Evolutionary conservation across 1,140 invertebrate species (phyloP), one percentile per base, ranked within the genome.

Genomic region (Drosophila pseudoobscura): DNA sequence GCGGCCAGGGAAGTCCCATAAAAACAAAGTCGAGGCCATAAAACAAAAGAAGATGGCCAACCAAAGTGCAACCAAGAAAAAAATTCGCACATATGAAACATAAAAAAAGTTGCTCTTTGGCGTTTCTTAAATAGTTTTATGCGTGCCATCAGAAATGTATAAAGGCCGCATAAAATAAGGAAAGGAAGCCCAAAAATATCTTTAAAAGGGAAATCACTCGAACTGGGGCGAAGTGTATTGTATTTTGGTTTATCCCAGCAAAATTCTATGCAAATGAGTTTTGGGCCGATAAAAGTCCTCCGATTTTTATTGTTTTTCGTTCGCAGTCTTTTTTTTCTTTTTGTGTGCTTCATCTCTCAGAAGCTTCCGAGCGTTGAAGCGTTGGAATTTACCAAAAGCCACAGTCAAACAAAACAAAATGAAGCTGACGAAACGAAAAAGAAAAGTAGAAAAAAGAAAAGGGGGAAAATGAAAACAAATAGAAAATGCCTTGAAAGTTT

Each of bases 121-220:
- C 50, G 62, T 85, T 84, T 85, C 73, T 74, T 80, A 78, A 83
- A 78, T 83, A 84, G 80, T 84, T 84, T 84, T 80, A 77, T 80
- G 39, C 6, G 44, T 59, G 56, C 59, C 62, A 56, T 65, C 51
- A 71, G 72, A 79, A 65, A 57, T 49, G 26, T 61, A 69, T 80
- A 71, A 75, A 62, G 65, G 47, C 49, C 73, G 31, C 72, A 74
- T 69, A 69, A 69, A 78, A 85, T 80, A 61, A 62, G 29, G 60
- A 70, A 75, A 51, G 59, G 26, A 39, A 29, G 49, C 43, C 22
- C 43, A 26, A 49, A 69, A 9, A 20, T n/a, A 31, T 49, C 61
- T 62, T 78, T 83, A 78, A 83, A 78, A 58, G 60, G 24, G 7
- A 68, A 64, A 59, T 53, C 22, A 70, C 64, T 65, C 46, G 29